A percentile compares a stretch with the other conserved stretches of the same genome.
phyloP scores from a whole-genome alignment of 2,113 vertebrate species.

The Pelecanus crispus region DNA sequence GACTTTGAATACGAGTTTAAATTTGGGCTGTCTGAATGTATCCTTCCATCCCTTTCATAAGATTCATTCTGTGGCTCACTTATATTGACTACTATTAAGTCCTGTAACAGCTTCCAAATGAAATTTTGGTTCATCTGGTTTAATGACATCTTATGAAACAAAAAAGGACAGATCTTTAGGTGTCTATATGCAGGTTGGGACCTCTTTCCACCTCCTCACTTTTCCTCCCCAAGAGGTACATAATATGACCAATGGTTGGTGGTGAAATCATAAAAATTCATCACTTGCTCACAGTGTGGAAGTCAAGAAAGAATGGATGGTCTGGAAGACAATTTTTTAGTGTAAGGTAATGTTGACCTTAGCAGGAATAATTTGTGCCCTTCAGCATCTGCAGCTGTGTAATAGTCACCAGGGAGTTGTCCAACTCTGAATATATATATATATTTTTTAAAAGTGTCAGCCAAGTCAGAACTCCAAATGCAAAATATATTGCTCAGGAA shows the following conservation, averaged over 20 bases:
- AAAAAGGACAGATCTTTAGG: neutral
- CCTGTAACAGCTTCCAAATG: neutral
- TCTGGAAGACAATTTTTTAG: slow-evolving; percentile 64
- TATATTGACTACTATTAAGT: neutral
- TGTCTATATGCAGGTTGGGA: neutral
- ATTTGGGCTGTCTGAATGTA: slow-evolving; percentile 8
- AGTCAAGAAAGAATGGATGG: slow-evolving; percentile 42
- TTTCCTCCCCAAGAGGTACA: neutral
- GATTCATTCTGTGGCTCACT: neutral
- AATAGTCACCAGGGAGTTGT: slow-evolving; percentile 49
- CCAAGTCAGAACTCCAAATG: slow-evolving; percentile 44
- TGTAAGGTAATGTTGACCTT: slow-evolving; percentile 63
- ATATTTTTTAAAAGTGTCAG: slow-evolving; percentile 14
- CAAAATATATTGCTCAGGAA: slow-evolving; percentile 34
- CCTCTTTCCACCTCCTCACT: slow-evolving; percentile 35
- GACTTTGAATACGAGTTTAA: neutral
- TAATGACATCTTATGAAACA: neutral
- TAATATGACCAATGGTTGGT: slow-evolving; percentile 13
- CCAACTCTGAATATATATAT: slow-evolving; percentile 22
- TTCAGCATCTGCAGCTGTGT: slow-evolving; percentile 66
- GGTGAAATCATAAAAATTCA: slow-evolving; percentile 63
- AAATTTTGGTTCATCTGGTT: slow-evolving; percentile 6
- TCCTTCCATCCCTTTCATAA: neutral
- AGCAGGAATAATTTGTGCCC: slow-evolving; percentile 60
- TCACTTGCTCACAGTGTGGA: slow-evolving; percentile 27